Percentiles rank a stretch among this genome's conserved stretches.
phyloP scores from a whole-genome alignment of 1,140 invertebrate genomes.

The Leptopilina clavipes region DNA sequence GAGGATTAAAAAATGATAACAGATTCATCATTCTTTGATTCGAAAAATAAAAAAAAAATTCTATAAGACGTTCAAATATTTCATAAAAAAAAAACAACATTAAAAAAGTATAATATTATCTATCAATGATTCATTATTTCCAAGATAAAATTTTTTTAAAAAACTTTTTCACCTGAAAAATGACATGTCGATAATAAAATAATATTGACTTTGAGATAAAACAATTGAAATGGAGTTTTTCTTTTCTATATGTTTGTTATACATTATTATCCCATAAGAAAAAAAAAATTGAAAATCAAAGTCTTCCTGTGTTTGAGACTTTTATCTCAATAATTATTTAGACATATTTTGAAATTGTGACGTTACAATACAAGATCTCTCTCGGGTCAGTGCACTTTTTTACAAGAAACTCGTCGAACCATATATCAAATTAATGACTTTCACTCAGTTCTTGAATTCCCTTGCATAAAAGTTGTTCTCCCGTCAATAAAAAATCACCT shows the following conservation, averaged over 20 bases:
- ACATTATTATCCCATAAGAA: background rate
- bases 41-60: no score
- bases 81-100: no score
- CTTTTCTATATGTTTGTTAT: background rate
- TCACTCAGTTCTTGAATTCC: slow-evolving; percentile 13
- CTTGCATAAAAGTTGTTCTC: background rate
- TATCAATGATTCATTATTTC: no score
- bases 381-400: slow-evolving; percentile 22
- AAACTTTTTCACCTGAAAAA: no score
- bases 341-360: background rate
- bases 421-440: slow-evolving; percentile 17
- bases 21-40: no score
- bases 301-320: background rate
- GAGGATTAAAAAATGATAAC: no score
- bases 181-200: no score
- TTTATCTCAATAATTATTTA: background rate
- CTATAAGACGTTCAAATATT: no score
- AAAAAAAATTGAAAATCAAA: background rate
- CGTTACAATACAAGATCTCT: background rate
- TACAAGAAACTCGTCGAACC: slow-evolving; percentile 15
- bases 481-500: background rate
- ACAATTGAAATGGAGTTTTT: no score
- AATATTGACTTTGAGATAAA: no score
- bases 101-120: no score
- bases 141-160: no score